Evolutionary conservation across 2,888 invertebrate species (phyloP).

Genomic region (Yponomeuta malinellus): DNA sequence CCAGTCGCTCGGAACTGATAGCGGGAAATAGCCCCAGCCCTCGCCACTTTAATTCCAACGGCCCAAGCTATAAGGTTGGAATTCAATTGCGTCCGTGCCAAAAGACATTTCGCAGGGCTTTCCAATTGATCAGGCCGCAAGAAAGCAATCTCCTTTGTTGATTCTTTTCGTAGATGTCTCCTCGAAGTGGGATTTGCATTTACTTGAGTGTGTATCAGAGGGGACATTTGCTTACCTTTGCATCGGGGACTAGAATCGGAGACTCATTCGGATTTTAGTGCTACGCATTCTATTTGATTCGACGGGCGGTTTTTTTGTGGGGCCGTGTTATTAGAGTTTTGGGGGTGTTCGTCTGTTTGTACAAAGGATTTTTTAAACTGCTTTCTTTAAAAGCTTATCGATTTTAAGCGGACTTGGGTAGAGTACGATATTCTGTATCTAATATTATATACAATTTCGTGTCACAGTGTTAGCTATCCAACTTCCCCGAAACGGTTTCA

Average conservation of each 20-base stretch:
- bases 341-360: background rate
- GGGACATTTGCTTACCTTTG: constrained; percentile 51
- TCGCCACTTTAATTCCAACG: background rate
- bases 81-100: constrained; percentile 8
- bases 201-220: constrained; percentile 36
- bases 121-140: constrained; percentile 49
- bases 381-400: constrained; percentile 4
- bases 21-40: constrained; percentile 23
- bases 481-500: too few species aligned
- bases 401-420: constrained; percentile 3
- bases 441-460: too few species aligned
- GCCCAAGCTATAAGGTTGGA: background rate
- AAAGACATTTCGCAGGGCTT: constrained; percentile 29
- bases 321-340: background rate
- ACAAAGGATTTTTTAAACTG: background rate
- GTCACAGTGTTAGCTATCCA: too few species aligned
- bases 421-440: background rate
- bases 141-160: constrained; percentile 48
- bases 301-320: constrained; percentile 15
- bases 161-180: constrained; percentile 51
- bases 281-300: constrained; percentile 26
- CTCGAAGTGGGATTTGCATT: constrained; percentile 49
- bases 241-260: constrained; percentile 38
- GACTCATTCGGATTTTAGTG: constrained; percentile 32
- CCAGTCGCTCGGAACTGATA: constrained; percentile 60